A percentile compares a stretch with the other conserved stretches of the same genome.
These are phyloP conservation scores for Episyrphus balteatus DNA, from an alignment of 1,140 invertebrate genomes.

Conservation along the genomic window DNA sequence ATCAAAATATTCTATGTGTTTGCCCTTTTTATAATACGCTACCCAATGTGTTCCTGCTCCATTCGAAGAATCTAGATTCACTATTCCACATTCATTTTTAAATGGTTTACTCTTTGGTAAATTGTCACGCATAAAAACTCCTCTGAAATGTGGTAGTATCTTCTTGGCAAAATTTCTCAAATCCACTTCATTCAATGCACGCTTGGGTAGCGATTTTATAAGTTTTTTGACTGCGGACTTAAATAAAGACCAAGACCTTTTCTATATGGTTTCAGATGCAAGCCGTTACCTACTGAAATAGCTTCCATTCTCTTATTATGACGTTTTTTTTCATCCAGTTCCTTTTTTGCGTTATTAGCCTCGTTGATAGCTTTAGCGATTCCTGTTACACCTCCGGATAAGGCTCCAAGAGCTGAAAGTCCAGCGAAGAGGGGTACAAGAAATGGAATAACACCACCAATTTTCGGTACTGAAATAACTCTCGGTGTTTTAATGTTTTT, in stretches of 20 bases:
- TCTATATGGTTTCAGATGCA: constrained; percentile 25
- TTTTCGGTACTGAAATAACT: constrained; percentile 28
- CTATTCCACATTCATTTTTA: constrained; percentile 24
- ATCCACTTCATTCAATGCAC: too few relatives aligned
- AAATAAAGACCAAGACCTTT: too few relatives aligned
- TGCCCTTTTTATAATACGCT: constrained; percentile 26
- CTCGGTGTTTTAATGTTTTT: constrained; percentile 15
- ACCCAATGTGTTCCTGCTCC: constrained; percentile 30
- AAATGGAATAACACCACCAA: constrained; percentile 25
- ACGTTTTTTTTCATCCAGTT: too few relatives aligned
- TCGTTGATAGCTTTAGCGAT: constrained; percentile 16
- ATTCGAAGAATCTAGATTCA: constrained; percentile 23
- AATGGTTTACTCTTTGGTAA: too few relatives aligned
- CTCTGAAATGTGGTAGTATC: constrained; percentile 8
- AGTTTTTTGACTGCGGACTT: constrained; percentile 11
- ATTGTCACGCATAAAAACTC: constrained; percentile 9
- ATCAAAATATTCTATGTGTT: too few relatives aligned
- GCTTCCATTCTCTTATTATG: constrained; percentile 20
- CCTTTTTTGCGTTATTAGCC: constrained; percentile 16
- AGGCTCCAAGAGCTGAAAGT: constrained; percentile 8
- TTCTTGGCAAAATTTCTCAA: too few relatives aligned
- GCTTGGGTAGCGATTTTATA: constrained; percentile 5
- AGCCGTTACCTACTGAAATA: constrained; percentile 19
- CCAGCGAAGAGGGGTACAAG: constrained; percentile 31
- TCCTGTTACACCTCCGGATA: constrained; percentile 13